Evolutionary conservation across 2,113 vertebrate genomes (phyloP).

Genomic region (Panthera tigris): DNA sequence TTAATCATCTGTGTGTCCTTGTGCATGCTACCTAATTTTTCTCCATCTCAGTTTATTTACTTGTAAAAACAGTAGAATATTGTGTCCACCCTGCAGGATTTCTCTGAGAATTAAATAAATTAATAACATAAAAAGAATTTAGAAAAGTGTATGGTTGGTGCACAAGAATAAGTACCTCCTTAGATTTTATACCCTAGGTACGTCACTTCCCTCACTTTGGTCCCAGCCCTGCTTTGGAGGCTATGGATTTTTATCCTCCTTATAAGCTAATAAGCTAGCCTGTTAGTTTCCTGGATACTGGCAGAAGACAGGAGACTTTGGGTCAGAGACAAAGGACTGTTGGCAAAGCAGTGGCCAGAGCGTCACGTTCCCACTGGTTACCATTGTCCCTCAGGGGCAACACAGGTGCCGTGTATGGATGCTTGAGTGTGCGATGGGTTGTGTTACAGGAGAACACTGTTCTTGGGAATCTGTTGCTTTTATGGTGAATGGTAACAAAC

Average conservation of each 20-base stretch:
- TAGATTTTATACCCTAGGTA: not conserved
- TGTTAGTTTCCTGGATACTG: not conserved
- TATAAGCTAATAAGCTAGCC: not conserved
- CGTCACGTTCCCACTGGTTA: not conserved
- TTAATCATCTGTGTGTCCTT: not conserved
- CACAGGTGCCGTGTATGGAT: not conserved
- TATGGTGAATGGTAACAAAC: not conserved
- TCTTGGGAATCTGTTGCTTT: not conserved
- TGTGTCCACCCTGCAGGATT: not conserved
- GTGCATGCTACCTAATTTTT: not conserved
- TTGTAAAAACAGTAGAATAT: not conserved
- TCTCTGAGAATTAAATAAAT: not conserved
- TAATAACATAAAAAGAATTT: not conserved
- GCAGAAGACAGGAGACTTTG: not conserved
- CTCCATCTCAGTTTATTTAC: not conserved
- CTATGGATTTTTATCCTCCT: not conserved
- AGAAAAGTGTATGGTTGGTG: not conserved
- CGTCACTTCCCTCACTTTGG: not conserved
- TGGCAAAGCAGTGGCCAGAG: not conserved
- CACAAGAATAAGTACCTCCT: not conserved
- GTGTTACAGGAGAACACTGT: not conserved
- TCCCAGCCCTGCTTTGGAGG: not conserved
- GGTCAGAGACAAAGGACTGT: not conserved
- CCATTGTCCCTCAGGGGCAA: not conserved
- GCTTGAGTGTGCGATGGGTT: fast-evolving